These are phyloP conservation scores for Margaritifera margaritifera DNA, from an alignment of 2,888 invertebrate genomes.

Conservation along the genomic window DNA sequence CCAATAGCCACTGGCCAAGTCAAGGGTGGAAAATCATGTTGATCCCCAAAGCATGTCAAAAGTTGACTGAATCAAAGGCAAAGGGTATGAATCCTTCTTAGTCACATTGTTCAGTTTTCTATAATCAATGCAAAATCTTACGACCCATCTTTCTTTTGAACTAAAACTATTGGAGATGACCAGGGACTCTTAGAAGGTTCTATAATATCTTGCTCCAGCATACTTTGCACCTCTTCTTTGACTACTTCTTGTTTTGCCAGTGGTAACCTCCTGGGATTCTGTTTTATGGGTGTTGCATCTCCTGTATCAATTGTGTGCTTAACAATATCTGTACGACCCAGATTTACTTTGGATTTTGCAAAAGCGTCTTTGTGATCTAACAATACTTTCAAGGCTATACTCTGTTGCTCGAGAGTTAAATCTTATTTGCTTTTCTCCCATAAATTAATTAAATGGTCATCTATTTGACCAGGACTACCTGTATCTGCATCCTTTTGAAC, in stretches of 20 bases:
- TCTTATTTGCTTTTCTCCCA: too few species aligned
- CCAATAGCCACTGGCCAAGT: slow-evolving; percentile 19
- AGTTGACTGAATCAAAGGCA: slow-evolving; percentile 17
- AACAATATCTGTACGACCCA: too few species aligned
- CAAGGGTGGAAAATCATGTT: slow-evolving; percentile 16
- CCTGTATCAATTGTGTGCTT: too few species aligned
- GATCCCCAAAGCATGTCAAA: slow-evolving; percentile 12
- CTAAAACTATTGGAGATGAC: slow-evolving; percentile 66
- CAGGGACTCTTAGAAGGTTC: slow-evolving; percentile 61
- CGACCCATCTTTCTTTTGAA: slow-evolving; percentile 63
- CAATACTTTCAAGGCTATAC: too few species aligned
- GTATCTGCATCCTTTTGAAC: too few species aligned
- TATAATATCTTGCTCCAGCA: slow-evolving; percentile 19
- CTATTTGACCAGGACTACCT: too few species aligned
- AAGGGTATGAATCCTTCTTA: slow-evolving; percentile 19
- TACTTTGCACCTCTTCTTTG: slow-evolving; percentile 8
- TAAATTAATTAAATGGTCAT: too few species aligned
- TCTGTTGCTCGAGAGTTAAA: too few species aligned
- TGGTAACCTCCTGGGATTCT: slow-evolving; percentile 7
- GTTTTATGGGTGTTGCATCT: too few species aligned
- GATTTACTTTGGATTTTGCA: too few species aligned
- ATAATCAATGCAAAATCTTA: too few species aligned
- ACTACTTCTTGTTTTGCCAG: slow-evolving; percentile 4
- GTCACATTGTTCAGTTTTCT: slow-evolving; percentile 37
- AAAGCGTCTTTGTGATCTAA: too few species aligned